phyloP scores from a whole-genome alignment of 2,113 vertebrate genomes.

The Macheiramphus alcinus region DNA sequence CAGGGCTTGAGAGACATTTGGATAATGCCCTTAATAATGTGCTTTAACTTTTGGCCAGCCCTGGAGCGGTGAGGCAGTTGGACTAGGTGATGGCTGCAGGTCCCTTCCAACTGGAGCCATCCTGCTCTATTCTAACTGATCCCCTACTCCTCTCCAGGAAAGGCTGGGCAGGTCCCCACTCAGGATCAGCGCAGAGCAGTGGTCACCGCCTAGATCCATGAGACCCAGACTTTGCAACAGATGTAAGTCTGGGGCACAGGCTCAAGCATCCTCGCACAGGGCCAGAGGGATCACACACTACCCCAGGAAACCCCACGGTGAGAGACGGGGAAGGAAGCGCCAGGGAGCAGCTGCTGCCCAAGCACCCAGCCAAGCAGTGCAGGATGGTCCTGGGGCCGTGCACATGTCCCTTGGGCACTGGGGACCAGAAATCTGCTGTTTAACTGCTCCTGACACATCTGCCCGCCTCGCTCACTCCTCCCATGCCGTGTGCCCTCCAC shows the following conservation, averaged over 20 bases:
- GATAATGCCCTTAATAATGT: neutral
- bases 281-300: neutral
- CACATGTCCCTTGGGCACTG: neutral
- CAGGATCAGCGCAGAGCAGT: neutral
- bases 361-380: fast-evolving
- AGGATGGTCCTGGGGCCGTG: fast-evolving
- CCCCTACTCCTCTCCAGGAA: neutral
- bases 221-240: neutral
- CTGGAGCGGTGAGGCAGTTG: fast-evolving
- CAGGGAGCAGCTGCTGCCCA: no score
- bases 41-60: neutral
- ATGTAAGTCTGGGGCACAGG: neutral
- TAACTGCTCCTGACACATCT: neutral
- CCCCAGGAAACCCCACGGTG: neutral
- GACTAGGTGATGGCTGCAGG: fast-evolving
- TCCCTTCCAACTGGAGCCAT: neutral
- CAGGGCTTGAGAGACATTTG: neutral
- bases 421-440: neutral
- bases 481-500: fast-evolving
- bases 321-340: fast-evolving
- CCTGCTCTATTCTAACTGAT: neutral
- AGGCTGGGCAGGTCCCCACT: neutral
- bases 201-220: neutral
- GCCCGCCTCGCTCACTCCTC: fast-evolving
- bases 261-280: fast-evolving